A percentile compares a stretch with the other conserved stretches of the same genome.
These are phyloP conservation scores for Elachura formosa DNA, from an alignment of 2,113 vertebrate genomes.

Conservation along the genomic window DNA sequence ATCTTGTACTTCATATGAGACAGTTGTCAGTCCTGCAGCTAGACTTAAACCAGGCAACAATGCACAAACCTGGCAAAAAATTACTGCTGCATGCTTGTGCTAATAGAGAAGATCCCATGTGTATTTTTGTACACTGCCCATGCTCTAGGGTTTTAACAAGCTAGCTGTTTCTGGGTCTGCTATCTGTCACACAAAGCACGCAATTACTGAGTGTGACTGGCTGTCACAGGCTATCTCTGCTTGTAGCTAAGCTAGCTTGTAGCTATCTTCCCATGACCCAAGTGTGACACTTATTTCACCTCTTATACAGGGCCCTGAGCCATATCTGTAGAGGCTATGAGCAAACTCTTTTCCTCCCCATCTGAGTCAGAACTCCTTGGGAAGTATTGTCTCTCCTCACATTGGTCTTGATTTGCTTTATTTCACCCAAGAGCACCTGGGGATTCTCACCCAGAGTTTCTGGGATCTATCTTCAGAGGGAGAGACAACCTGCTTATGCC, in stretches of 20 bases:
- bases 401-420: neutral
- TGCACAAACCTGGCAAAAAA: neutral
- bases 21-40: neutral
- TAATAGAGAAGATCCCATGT: neutral
- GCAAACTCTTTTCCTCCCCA: neutral
- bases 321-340: neutral
- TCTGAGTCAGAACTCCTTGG: neutral
- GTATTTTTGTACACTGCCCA: neutral
- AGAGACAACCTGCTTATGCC: neutral
- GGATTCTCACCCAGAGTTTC: neutral
- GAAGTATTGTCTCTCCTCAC: neutral
- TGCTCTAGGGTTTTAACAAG: neutral
- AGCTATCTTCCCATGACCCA: slow-evolving; percentile 38
- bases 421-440: neutral
- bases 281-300: slow-evolving; percentile 6
- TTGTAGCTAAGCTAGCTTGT: slow-evolving; percentile 23
- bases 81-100: neutral
- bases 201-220: neutral
- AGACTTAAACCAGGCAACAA: neutral
- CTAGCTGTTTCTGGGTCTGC: neutral
- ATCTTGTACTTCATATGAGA: neutral
- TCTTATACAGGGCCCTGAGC: neutral
- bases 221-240: slow-evolving; percentile 28
- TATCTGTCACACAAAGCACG: neutral
- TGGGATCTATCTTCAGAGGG: neutral